Conservation (phyloP, 2,797 vertebrate species). For the Enteromius treurensis region DNA sequence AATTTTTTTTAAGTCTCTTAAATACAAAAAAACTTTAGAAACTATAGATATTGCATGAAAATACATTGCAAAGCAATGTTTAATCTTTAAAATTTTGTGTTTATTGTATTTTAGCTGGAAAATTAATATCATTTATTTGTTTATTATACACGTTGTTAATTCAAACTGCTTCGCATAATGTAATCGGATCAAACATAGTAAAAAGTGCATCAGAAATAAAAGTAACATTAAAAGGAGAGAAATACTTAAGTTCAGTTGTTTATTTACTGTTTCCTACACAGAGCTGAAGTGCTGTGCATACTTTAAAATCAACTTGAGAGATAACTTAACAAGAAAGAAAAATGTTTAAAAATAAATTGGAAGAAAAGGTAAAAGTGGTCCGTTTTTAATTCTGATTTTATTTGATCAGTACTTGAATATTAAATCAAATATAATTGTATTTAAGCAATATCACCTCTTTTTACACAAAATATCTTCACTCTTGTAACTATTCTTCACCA, state of each 20-base stretch:
- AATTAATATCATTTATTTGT: not conserved
- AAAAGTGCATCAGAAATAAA: not conserved
- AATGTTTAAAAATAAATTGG: not conserved
- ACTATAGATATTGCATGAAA: not conserved
- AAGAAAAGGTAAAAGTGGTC: not conserved
- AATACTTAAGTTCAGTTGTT: not conserved
- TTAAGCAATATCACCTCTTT: not conserved
- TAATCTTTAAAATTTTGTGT: no score
- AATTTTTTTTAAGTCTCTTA: not conserved
- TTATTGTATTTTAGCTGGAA: not conserved
- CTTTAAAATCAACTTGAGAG: not conserved
- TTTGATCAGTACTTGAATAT: not conserved
- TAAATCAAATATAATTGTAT: not conserved
- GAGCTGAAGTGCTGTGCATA: not conserved
- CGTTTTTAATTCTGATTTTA: not conserved
- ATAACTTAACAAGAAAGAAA: not conserved
- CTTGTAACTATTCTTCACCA: not conserved
- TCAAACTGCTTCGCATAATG: not conserved
- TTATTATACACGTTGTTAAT: not conserved
- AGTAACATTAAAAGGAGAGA: not conserved
- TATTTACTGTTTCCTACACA: not conserved
- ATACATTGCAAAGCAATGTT: not conserved
- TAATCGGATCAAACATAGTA: not conserved
- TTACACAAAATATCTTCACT: no score
- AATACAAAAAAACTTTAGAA: not conserved